Conservation (phyloP, 2,888 invertebrate genomes). For the Pterobdella sp. region DNA sequence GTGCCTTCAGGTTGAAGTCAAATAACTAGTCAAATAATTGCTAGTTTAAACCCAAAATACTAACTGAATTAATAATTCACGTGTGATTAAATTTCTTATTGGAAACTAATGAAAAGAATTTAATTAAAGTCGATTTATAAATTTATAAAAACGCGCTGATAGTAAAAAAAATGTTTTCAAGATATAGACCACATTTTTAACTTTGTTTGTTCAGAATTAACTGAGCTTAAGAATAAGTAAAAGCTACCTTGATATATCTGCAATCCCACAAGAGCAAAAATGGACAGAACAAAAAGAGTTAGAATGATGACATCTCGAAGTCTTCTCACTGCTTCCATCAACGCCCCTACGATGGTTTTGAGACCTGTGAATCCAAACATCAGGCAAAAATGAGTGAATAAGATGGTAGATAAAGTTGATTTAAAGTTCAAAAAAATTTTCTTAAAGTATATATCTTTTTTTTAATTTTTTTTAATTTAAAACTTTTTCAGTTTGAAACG, state of each 20-base stretch:
- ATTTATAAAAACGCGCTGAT: background rate
- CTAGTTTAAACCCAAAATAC: no score
- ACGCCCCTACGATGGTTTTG: conserved; percentile 98
- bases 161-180: background rate
- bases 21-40: background rate
- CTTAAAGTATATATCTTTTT: no score
- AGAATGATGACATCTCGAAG: conserved; percentile 98
- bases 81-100: background rate
- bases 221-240: no score
- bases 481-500: no score
- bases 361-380: conserved; percentile 63
- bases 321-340: conserved; percentile 98
- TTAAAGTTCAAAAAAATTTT: no score
- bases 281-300: conserved; percentile 95
- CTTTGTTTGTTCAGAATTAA: no score
- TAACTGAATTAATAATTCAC: background rate
- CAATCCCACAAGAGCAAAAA: conserved; percentile 95
- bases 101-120: background rate
- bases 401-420: no score
- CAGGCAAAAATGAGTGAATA: background rate
- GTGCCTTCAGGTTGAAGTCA: conserved; percentile 14
- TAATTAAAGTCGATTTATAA: background rate
- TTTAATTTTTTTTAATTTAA: no score
- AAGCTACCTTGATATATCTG: conserved; percentile 85
- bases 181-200: no score